Evolutionary conservation across 2,888 invertebrate species (phyloP), one percentile per base, ranked within the genome.

Genomic region (Notocelia uddmanniana): DNA sequence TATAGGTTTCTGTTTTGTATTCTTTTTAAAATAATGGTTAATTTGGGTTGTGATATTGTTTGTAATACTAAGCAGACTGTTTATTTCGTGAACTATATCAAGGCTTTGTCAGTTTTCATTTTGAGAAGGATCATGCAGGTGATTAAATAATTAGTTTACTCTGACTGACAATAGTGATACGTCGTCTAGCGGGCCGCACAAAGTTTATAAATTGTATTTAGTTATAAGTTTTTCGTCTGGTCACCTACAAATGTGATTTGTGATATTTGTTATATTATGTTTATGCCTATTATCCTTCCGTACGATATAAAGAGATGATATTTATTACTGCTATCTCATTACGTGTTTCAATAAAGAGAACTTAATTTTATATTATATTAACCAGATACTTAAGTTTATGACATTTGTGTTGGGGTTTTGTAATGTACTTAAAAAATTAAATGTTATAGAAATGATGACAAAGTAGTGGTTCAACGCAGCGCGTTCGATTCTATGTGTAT

Each of bases 31-130:
- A n/a, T n/a, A n/a, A n/a, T n/a, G n/a, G 41, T 37, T 23, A 26
- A 26, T 68, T 74, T 74, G 66, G 76, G 74, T 76, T 76, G 76
- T 76, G 76, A 76, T 74, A 67, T 59, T 73, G 64, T 68, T 19
- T 57, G 21, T 64, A 48, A 45, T 67, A 62, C 21, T 48, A 37
- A 57, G 11, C 71, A 75, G 75, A 75, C 75, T 75, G 74, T 60
- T 67, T 48, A 70, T 52, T 67, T 67, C 3, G 5, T n/a, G 50
- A 45, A 66, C 15, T n/a, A 37, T 37, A 34, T 34, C 6, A 34
- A 58, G 18, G 37, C 23, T 21, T n/a, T 13, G 18, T 50, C 18
- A 50, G 11, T 21, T 52, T 21, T 3, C 3, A n/a, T n/a, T n/a
- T n/a, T n/a, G n/a, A n/a, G n/a, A n/a, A n/a, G n/a, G n/a, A n/a